These are phyloP conservation scores for Phenganax subtilis DNA, from an alignment of 92 coral and sea anemone genomes.

Conservation along the genomic window DNA sequence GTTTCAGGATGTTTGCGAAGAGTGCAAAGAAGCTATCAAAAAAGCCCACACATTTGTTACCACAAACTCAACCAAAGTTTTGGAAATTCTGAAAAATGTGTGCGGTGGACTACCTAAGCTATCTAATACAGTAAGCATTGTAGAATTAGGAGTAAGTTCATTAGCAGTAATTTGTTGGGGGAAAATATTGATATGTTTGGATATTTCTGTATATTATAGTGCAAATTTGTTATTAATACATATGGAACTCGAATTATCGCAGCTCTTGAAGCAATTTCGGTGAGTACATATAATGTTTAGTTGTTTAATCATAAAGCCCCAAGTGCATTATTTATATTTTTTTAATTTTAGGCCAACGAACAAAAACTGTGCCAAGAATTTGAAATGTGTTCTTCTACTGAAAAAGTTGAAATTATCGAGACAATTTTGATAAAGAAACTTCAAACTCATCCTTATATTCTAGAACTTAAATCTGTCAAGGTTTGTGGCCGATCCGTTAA, in stretches of 20 bases:
- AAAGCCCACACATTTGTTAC: not conserved
- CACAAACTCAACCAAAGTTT: slow-evolving; percentile 1
- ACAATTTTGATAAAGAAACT: slow-evolving; percentile 8
- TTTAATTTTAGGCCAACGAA: slow-evolving; percentile 15
- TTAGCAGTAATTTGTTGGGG: too few relatives aligned
- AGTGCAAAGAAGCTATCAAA: slow-evolving; percentile 4
- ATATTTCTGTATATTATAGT: not conserved
- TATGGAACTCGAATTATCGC: slow-evolving; percentile 1
- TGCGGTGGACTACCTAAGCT: not conserved
- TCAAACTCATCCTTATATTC: not conserved
- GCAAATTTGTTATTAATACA: not conserved
- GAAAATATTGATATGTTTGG: too few relatives aligned
- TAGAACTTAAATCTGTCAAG: slow-evolving; percentile 2
- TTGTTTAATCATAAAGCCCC: not conserved
- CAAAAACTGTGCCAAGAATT: slow-evolving; percentile 24
- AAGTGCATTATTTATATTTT: not conserved
- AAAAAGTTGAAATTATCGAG: not conserved
- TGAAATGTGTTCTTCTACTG: slow-evolving; percentile 5
- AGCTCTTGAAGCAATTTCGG: slow-evolving; percentile 13
- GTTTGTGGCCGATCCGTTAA: not conserved
- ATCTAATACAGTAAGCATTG: not conserved
- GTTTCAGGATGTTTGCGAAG: slow-evolving; percentile 11
- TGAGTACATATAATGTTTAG: not conserved
- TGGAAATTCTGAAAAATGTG: slow-evolving; percentile 2
- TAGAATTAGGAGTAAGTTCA: not conserved